Evolutionary conservation across 2,797 vertebrate species (phyloP).

Genomic region (Florisuga fusca): DNA sequence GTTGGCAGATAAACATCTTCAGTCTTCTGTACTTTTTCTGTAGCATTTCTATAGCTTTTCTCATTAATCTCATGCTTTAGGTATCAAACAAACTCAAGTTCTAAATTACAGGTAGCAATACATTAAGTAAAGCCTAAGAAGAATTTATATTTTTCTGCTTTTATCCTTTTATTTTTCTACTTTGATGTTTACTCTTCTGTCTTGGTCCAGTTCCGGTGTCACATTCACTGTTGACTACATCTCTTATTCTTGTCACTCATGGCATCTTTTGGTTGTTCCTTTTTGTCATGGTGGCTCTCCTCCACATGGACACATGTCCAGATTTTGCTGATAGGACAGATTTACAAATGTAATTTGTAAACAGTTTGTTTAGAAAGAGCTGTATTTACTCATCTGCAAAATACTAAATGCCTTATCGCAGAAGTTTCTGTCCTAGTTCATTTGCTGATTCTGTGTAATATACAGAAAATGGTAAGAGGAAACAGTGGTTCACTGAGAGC

Average conservation of each 20-base stretch:
- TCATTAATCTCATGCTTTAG: not conserved
- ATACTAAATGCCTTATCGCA: rapidly evolving
- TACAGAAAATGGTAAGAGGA: not conserved
- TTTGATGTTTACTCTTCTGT: not conserved
- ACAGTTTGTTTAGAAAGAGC: not conserved
- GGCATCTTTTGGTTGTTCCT: not conserved
- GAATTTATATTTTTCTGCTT: not conserved
- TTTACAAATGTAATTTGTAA: no score
- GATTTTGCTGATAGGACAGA: not conserved
- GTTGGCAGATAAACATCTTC: not conserved
- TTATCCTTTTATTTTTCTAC: not conserved
- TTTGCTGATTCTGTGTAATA: not conserved
- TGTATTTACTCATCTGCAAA: not conserved
- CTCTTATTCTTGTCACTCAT: not conserved
- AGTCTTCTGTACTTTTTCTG: not conserved
- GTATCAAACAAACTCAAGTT: not conserved
- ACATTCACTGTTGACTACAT: not conserved
- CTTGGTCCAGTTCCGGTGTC: not conserved
- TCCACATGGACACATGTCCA: not conserved
- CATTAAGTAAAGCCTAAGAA: not conserved
- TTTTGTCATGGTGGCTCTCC: not conserved
- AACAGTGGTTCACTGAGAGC: not conserved
- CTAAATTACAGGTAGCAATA: not conserved
- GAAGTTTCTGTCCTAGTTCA: not conserved
- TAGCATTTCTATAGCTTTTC: not conserved